A percentile compares a stretch with the other conserved stretches of the same genome.
Conservation (phyloP, 2,888 invertebrate genomes). For the Spialia ferax region DNA sequence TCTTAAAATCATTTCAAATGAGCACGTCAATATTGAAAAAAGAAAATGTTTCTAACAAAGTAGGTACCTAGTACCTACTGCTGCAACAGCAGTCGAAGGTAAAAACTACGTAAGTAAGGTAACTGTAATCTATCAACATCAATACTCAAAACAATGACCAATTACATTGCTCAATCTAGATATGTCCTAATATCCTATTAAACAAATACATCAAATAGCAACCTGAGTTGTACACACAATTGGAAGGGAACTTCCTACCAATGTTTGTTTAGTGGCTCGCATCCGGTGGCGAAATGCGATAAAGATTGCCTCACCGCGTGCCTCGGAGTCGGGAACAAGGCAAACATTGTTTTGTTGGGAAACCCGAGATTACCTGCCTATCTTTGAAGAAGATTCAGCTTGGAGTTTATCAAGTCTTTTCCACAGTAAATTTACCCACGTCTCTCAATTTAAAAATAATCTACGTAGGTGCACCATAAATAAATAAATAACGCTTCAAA, state of each 20-base stretch:
- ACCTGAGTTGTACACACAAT: slow-evolving; percentile 36
- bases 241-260: slow-evolving; percentile 50
- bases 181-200: slow-evolving; percentile 29
- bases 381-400: not conserved
- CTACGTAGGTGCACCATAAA: no score
- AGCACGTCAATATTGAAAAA: no score
- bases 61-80: no score
- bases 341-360: slow-evolving; percentile 21
- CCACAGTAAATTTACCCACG: not conserved
- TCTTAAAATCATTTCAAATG: no score
- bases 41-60: no score
- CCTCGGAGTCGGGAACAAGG: slow-evolving; percentile 8
- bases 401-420: no score
- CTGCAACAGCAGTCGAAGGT: no score
- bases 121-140: no score
- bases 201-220: slow-evolving; percentile 18
- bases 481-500: no score
- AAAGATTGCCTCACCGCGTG: slow-evolving; percentile 56
- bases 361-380: not conserved
- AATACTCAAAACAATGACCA: not conserved
- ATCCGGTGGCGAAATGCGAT: slow-evolving; percentile 66
- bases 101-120: no score
- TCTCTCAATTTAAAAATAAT: no score
- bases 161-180: slow-evolving; percentile 24
- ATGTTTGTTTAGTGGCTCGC: slow-evolving; percentile 54